A percentile compares a stretch with the other conserved stretches of the same genome.
These are phyloP conservation scores for Sparus aurata DNA, from an alignment of 2,797 vertebrate genomes.

Conservation along the genomic window DNA sequence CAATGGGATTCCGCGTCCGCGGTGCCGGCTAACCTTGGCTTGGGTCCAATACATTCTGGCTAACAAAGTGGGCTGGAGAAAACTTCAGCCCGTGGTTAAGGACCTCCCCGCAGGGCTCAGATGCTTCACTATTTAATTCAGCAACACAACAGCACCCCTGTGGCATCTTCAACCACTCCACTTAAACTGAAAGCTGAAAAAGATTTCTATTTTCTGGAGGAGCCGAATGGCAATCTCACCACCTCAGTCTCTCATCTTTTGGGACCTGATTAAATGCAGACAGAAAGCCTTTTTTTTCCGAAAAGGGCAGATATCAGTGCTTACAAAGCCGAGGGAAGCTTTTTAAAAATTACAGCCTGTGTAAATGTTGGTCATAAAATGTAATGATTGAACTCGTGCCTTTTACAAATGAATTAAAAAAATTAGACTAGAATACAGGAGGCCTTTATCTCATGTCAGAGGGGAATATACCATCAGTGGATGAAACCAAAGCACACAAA, in stretches of 20 bases:
- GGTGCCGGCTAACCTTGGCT: slow-evolving; percentile 57
- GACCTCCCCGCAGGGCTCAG: slow-evolving; percentile 59
- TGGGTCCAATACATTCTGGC: slow-evolving; percentile 48
- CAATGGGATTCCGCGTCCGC: slow-evolving; percentile 45
- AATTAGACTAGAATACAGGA: neutral
- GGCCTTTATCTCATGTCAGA: slow-evolving; percentile 3
- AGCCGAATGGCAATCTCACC: slow-evolving; percentile 32
- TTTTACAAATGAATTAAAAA: slow-evolving; percentile 5
- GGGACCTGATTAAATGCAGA: slow-evolving; percentile 38
- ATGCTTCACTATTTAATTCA: slow-evolving; percentile 69
- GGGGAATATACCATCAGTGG: neutral
- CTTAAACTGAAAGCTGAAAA: slow-evolving; percentile 52
- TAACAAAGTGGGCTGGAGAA: slow-evolving; percentile 61
- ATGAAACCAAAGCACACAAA: neutral
- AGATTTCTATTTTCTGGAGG: slow-evolving; percentile 29
- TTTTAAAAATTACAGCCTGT: slow-evolving; percentile 2
- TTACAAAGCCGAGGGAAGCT: neutral
- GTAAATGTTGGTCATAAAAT: neutral
- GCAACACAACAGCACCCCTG: slow-evolving; percentile 52
- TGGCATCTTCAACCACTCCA: slow-evolving; percentile 56
- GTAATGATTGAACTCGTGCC: neutral
- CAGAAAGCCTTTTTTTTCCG: slow-evolving; percentile 13
- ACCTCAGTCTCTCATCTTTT: slow-evolving; percentile 18
- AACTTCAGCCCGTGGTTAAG: slow-evolving; percentile 59
- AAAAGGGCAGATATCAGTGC: neutral